Evolutionary conservation across 2,797 vertebrate species (phyloP), one percentile per base, ranked within the genome.

Genomic region (Hephaestus fuliginosus): DNA sequence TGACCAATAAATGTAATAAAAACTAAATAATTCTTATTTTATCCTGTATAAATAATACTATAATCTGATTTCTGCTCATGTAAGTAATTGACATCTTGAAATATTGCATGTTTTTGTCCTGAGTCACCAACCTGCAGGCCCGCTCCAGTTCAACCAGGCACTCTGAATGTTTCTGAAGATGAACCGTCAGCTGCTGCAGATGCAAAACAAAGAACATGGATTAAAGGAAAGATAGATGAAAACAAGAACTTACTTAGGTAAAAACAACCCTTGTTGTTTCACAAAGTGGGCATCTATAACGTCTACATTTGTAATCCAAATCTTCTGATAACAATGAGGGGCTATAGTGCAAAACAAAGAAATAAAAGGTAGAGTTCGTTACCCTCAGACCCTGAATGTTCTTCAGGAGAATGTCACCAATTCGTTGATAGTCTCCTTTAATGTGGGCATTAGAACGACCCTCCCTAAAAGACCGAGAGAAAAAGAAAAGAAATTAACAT

Each of bases 311-410:
- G 39, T 28, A 36, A 61, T 60, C 7, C 22, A 61, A 44, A 39
- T 28, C 4, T 51, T 15, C 6, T 0, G 15, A 3, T 46, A 11
- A 41, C 1, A 18, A 25, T 3, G 0, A 28, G 10, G 39, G 1
- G 1, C 5, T 48, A 3, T 14, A 22, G 36, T 41, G 28, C 9
- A 25, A 58, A 20, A 25, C 2, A 25, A 58, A 20, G n/a, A 2
- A 28, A 22, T 1, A 30, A 41, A 28, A 55, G 7, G 10, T 14
- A 57, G 33, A 5, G 4, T 1, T 22, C 10, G 5, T 84, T 95
- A 98, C 98, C 97, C 97, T 97, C 88, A 98, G 94, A 74, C 92
- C 96, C 92, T 97, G 97, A 57, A 98, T 96, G 89, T 97, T 98
- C 94, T 95, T 98, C 70, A 98, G 94, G 91, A 99, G 96, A 83